These are phyloP conservation scores for Malurus melanocephalus DNA, from an alignment of 2,113 vertebrate species.

Conservation along the genomic window DNA sequence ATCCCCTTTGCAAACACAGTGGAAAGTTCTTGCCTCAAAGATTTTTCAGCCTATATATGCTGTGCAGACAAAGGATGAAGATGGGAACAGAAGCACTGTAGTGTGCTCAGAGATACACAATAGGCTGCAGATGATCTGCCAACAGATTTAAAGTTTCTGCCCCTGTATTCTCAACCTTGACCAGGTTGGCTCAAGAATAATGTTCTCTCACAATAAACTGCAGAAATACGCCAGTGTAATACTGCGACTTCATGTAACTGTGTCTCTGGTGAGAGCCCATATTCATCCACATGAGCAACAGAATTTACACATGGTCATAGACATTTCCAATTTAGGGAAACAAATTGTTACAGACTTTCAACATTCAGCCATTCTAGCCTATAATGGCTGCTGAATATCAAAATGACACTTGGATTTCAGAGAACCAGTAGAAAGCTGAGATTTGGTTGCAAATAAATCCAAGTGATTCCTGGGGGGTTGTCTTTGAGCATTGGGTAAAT, in stretches of 20 bases:
- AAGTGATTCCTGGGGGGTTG: neutral
- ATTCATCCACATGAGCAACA: neutral
- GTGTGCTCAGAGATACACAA: neutral
- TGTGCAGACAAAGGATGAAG: conserved; percentile 3
- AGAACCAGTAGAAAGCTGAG: neutral
- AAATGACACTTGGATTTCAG: conserved; percentile 6
- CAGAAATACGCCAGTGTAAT: neutral
- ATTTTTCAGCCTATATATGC: neutral
- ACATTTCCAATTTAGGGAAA: neutral
- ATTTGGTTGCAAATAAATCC: conserved; percentile 30
- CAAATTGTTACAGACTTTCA: neutral
- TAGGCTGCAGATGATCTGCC: neutral
- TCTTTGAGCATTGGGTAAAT: neutral
- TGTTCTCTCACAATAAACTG: neutral
- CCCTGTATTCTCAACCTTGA: conserved; percentile 3
- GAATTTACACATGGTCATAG: neutral
- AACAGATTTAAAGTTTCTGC: conserved; percentile 24
- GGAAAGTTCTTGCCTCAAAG: conserved; percentile 12
- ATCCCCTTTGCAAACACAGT: conserved; percentile 19
- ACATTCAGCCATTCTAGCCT: neutral
- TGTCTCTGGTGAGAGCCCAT: neutral
- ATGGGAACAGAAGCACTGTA: conserved; percentile 14
- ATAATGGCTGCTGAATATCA: neutral
- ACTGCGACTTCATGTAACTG: neutral
- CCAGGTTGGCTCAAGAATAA: conserved; percentile 16